phyloP scores from a whole-genome alignment of 2,888 invertebrate genomes.

The Eupithecia centaureata region DNA sequence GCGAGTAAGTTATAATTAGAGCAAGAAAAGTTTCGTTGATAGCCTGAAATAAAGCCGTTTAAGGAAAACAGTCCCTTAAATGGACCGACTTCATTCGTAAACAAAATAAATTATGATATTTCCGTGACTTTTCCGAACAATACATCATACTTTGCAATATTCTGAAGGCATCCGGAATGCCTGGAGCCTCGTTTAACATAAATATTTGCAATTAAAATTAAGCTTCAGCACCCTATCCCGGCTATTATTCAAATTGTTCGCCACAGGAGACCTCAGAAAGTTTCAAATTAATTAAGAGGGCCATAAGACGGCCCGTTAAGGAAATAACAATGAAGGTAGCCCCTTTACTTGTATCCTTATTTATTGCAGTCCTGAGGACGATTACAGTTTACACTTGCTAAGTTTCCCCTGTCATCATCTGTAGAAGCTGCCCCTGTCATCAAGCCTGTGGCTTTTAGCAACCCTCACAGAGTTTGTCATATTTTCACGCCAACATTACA shows the following conservation, averaged over 20 bases:
- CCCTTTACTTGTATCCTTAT: constrained; percentile 72
- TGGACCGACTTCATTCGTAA: constrained; percentile 17
- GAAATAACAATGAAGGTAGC: constrained; percentile 79
- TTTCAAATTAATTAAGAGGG: constrained; percentile 84
- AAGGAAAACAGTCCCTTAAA: constrained; percentile 5
- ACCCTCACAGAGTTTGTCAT: constrained; percentile 55
- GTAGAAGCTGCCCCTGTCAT: constrained; percentile 59
- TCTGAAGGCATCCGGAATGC: constrained; percentile 56
- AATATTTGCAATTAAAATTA: constrained; percentile 85
- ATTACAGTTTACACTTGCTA: constrained; percentile 51
- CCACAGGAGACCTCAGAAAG: constrained; percentile 83
- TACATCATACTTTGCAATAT: constrained; percentile 77
- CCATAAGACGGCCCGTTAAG: constrained; percentile 83
- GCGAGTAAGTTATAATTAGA: constrained; percentile 41
- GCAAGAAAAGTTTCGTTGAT: constrained; percentile 7
- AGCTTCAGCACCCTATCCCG: constrained; percentile 75
- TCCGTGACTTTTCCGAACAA: constrained; percentile 58
- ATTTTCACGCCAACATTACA: constrained; percentile 47
- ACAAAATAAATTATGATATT: constrained; percentile 52
- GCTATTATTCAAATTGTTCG: constrained; percentile 83
- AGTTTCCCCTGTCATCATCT: constrained; percentile 67
- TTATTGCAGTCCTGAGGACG: constrained; percentile 73
- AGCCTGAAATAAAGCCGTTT: constrained; percentile 15
- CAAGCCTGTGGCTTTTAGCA: constrained; percentile 64
- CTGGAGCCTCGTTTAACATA: constrained; percentile 76